phyloP scores from a whole-genome alignment of 2,113 vertebrate species.

The Heloderma charlesbogerti region DNA sequence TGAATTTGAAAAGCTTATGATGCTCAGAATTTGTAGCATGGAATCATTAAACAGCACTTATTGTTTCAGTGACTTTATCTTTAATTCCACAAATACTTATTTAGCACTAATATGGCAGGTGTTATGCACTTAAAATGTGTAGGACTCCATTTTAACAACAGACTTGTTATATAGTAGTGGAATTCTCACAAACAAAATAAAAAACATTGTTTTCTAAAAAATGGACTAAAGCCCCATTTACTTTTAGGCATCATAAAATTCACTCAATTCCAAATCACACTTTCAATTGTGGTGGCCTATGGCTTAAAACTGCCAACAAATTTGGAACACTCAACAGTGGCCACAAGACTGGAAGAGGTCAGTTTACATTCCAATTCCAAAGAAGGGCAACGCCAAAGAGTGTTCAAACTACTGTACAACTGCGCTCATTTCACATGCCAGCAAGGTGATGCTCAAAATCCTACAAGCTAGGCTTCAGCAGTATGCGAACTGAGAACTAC shows the following conservation, averaged over 20 bases:
- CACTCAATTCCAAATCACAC: slow-evolving; percentile 19
- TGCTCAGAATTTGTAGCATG: not conserved
- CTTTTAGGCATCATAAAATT: slow-evolving; percentile 8
- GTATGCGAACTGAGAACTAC: no score
- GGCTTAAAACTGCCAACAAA: no score
- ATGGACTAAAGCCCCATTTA: not conserved
- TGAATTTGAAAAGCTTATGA: not conserved
- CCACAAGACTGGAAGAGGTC: no score
- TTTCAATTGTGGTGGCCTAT: slow-evolving; percentile 1
- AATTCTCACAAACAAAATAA: not conserved
- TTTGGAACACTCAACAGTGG: no score
- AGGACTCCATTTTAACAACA: fast-evolving
- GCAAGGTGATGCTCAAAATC: no score
- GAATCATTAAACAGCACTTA: not conserved
- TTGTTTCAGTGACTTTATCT: not conserved
- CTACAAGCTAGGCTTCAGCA: no score
- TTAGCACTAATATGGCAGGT: not conserved
- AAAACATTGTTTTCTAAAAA: not conserved
- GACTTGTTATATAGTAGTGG: not conserved
- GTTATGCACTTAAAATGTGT: not conserved
- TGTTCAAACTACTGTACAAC: no score
- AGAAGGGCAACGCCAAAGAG: no score
- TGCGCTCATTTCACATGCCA: no score
- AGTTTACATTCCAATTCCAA: no score
- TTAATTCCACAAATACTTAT: not conserved